Evolutionary conservation across 2,888 invertebrate species (phyloP), one percentile per base, ranked within the genome.

Genomic region (Alviniconcha strummeri): DNA sequence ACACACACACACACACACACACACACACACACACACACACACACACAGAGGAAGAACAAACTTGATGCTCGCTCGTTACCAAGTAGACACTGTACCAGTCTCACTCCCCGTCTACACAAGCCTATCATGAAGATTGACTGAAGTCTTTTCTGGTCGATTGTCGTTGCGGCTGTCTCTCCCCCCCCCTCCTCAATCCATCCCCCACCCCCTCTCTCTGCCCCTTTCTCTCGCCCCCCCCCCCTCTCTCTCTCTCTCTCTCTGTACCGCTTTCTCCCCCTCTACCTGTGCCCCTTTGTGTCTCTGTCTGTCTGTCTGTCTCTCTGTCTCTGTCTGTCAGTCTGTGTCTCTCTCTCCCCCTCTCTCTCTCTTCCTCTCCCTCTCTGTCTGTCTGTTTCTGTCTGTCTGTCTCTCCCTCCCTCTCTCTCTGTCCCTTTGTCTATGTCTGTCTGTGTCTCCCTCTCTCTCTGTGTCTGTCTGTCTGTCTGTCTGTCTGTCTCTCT

Each of bases 311-410:
- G 9, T 74, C 74, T 74, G 0, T 74, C 74, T 74, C 54, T 74
- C 74, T 74, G 0, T 74, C 74, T 74, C 54, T 74, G 5, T 72
- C 52, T 36, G 1, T 36, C 15, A 3, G 3, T 64, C 60, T 60
- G 8, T 60, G 60, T 60, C 60, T n/a, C n/a, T 9, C 67, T 64
- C 67, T 1, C 52, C 52, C 2, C 8, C 72, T 72, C 36, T 72
- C 36, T 72, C 52, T 72, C 52, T 72, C 36, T 72, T 2, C 36
- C 52, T 72, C 72, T 72, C 52, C 36, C 52, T 72, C 72, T 72
- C 72, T 74, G 52, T 74, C 52, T 74, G 52, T 74, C 8, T 74
- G 13, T 74, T 11, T 74, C 74, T 74, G 1, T 74, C 74, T 74
- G 9, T 74, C 74, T 74, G 0, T 74, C 74, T 74, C 8, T 74